These are phyloP conservation scores for Lophotriccus pileatus DNA, from an alignment of 2,797 vertebrate genomes.

Conservation along the genomic window DNA sequence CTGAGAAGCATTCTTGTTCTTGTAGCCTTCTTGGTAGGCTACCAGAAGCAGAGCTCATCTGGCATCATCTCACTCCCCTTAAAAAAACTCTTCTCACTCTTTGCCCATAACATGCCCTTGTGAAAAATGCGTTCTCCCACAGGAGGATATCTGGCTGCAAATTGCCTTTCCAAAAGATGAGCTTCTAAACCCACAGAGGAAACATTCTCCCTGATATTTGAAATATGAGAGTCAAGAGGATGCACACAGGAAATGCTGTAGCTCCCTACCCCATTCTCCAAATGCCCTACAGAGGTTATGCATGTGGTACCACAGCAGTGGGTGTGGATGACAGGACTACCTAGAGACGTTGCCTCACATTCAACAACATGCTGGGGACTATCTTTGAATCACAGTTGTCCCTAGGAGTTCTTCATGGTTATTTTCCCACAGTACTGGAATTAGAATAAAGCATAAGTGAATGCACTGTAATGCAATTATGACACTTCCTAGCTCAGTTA, in stretches of 20 bases:
- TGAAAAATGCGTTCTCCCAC: background rate
- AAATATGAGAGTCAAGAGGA: background rate
- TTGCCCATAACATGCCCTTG: background rate
- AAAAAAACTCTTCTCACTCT: background rate
- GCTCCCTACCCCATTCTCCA: background rate
- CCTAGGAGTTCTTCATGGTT: background rate
- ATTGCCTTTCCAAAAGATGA: background rate
- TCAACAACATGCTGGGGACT: fast-evolving
- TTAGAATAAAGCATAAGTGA: background rate
- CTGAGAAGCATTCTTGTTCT: background rate
- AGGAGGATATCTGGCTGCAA: background rate
- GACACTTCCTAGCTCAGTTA: background rate
- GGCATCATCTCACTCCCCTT: fast-evolving
- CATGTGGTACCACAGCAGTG: background rate
- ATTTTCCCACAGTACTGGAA: background rate
- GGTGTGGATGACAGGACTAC: background rate
- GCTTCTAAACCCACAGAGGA: background rate
- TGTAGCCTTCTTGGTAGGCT: background rate
- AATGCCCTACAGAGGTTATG: background rate
- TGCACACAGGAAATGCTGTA: background rate
- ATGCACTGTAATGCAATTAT: background rate
- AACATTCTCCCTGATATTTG: background rate
- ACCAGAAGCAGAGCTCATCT: background rate
- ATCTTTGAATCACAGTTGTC: background rate
- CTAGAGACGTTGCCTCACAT: background rate